Evolutionary conservation across 1,140 invertebrate species (phyloP).

Genomic region (Drosophila murphyi): DNA sequence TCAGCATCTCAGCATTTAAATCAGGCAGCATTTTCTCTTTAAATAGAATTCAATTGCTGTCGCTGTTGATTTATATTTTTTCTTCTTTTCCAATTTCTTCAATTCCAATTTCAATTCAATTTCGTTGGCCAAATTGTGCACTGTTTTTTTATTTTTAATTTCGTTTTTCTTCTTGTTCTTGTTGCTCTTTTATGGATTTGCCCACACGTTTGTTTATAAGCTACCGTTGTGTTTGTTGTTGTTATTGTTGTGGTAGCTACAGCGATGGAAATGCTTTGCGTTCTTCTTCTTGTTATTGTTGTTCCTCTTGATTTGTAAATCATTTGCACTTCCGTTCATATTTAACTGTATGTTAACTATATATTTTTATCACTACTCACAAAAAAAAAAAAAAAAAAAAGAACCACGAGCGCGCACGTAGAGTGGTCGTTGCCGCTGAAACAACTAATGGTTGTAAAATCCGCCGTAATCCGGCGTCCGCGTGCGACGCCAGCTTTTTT

Average conservation of each 20-base stretch:
- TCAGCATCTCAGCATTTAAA: conserved; percentile 20
- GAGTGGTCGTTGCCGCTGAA: conserved; percentile 10
- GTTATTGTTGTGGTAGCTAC: conserved; percentile 1
- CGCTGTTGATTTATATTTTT: background rate
- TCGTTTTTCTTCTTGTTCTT: conserved; percentile 22
- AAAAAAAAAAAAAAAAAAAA: conserved; percentile 18
- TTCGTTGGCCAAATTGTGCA: background rate
- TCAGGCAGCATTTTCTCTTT: background rate
- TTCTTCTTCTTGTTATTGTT: conserved; percentile 8
- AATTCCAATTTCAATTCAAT: conserved; percentile 16
- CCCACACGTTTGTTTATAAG: conserved; percentile 46
- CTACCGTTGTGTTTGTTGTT: conserved; percentile 17
- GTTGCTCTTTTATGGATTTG: conserved; percentile 43
- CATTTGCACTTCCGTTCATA: conserved; percentile 1
- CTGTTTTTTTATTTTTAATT: conserved; percentile 36
- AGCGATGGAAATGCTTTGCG: conserved; percentile 9
- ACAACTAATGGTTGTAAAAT: conserved; percentile 15
- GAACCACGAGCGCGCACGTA: conserved; percentile 31
- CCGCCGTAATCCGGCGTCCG: conserved; percentile 29
- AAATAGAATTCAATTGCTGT: conserved; percentile 29
- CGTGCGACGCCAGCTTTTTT: conserved; percentile 46
- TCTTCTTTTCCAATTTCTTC: conserved; percentile 12
- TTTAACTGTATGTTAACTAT: conserved; percentile 8
- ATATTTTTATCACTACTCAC: conserved; percentile 11
- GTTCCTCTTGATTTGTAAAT: conserved; percentile 1